These are phyloP conservation scores for Ips typographus DNA, from an alignment of 1,140 invertebrate species.

Conservation along the genomic window DNA sequence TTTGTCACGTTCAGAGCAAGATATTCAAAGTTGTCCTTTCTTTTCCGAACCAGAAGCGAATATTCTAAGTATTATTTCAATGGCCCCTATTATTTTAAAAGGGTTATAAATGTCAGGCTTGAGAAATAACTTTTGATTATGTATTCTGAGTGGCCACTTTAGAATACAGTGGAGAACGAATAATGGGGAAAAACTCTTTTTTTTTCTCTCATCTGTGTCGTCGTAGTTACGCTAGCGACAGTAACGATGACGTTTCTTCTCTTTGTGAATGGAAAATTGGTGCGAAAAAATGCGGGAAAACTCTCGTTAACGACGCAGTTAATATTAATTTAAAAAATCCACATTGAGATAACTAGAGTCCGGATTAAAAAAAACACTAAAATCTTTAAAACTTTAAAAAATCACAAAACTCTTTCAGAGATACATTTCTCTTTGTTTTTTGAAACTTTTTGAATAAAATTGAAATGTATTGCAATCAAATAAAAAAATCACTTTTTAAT, in stretches of 20 bases:
- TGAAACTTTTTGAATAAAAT: too few relatives aligned
- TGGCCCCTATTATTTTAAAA: constrained; percentile 32
- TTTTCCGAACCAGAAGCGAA: constrained; percentile 26
- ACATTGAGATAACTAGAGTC: too few relatives aligned
- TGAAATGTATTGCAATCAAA: too few relatives aligned
- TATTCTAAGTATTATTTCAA: constrained; percentile 30
- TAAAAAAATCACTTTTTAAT: too few relatives aligned
- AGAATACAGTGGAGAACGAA: constrained; percentile 23
- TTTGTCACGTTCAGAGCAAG: constrained; percentile 24
- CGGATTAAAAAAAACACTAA: too few relatives aligned
- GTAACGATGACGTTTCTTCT: constrained; percentile 3
- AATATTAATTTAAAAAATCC: too few relatives aligned
- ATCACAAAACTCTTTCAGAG: too few relatives aligned
- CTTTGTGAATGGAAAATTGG: constrained; percentile 13
- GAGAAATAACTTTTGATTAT: constrained; percentile 33
- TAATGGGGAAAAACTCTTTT: constrained; percentile 25
- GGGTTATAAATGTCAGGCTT: constrained; percentile 32
- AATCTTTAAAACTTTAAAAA: too few relatives aligned
- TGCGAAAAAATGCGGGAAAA: neutral
- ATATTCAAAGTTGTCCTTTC: constrained; percentile 25
- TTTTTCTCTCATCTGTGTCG: neutral
- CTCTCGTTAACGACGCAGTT: too few relatives aligned
- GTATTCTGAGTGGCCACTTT: constrained; percentile 31
- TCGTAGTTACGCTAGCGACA: constrained; percentile 8
- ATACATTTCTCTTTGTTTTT: too few relatives aligned